Conservation (phyloP, 2,797 vertebrate genomes). For the Xenentodon cancila region DNA sequence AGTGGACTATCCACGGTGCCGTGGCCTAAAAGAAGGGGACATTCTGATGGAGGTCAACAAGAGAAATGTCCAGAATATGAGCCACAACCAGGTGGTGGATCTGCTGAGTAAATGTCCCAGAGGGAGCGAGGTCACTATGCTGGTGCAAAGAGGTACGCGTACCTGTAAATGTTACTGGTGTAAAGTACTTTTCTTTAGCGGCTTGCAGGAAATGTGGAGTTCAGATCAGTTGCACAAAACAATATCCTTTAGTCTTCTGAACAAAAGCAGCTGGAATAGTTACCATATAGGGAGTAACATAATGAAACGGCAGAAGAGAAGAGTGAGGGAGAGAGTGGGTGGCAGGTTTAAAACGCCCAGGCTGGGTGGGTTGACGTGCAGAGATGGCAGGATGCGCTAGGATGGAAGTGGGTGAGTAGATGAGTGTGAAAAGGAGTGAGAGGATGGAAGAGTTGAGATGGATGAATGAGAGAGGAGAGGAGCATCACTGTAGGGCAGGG, state of each 20-base stretch:
- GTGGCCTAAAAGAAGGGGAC: constrained; percentile 94
- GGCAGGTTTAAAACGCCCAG: constrained; percentile 38
- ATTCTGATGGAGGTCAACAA: constrained; percentile 98
- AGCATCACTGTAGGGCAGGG: constrained; percentile 50
- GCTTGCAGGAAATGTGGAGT: constrained; percentile 21
- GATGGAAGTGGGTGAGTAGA: constrained; percentile 50
- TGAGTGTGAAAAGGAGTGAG: constrained; percentile 68
- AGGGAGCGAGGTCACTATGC: constrained; percentile 95
- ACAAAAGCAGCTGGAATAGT: constrained; percentile 38
- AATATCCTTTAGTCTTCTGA: constrained; percentile 18
- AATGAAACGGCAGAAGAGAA: constrained; percentile 41
- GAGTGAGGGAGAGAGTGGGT: constrained; percentile 52
- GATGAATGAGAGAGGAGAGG: constrained; percentile 40
- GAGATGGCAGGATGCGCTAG: constrained; percentile 49
- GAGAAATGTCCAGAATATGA: constrained; percentile 96
- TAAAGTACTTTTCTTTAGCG: constrained; percentile 11
- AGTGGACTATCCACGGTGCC: constrained; percentile 95
- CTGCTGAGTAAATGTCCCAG: constrained; percentile 96
- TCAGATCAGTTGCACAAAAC: constrained; percentile 35
- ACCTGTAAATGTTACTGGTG: constrained; percentile 2
- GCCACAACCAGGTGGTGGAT: constrained; percentile 98
- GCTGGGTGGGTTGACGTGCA: constrained; percentile 43
- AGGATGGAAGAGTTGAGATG: constrained; percentile 44
- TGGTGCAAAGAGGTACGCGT: constrained; percentile 95
- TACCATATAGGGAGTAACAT: constrained; percentile 36